Conservation (phyloP, 1,140 invertebrate genomes). For the Halyomorpha halys region DNA sequence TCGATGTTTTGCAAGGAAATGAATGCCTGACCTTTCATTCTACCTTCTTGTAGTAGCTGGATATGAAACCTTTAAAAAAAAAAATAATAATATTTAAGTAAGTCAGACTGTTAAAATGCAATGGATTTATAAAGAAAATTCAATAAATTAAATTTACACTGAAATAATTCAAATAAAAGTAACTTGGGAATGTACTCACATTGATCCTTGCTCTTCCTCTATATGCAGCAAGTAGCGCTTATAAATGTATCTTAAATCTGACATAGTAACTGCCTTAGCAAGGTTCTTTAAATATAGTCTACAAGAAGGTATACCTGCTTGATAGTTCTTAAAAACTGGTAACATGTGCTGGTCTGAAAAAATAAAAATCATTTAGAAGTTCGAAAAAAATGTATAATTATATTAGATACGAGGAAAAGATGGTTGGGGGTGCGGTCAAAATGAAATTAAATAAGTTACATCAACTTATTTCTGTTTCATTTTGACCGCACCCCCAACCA, state of each 20-base stretch:
- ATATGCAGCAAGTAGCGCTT: constrained; percentile 50
- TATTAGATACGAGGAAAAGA: too few species aligned
- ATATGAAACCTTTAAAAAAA: constrained; percentile 61
- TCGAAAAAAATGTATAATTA: not conserved
- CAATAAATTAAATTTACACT: too few species aligned
- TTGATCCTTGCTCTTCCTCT: constrained; percentile 38
- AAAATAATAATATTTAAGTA: constrained; percentile 16
- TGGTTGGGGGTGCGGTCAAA: too few species aligned
- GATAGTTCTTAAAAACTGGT: constrained; percentile 80
- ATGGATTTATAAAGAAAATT: too few species aligned
- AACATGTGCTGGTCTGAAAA: constrained; percentile 59
- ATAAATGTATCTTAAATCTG: constrained; percentile 72
- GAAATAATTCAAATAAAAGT: too few species aligned
- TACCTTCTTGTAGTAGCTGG: constrained; percentile 84
- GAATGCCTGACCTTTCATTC: constrained; percentile 95
- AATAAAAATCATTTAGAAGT: constrained; percentile 24
- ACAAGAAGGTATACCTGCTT: constrained; percentile 64
- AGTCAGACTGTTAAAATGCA: too few species aligned
- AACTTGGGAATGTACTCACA: not conserved
- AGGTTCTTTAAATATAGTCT: constrained; percentile 90
- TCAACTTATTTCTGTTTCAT: too few species aligned
- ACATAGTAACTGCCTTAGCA: constrained; percentile 60
- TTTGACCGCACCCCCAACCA: too few species aligned
- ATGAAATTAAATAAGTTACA: constrained; percentile 8
- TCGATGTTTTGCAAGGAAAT: constrained; percentile 64